A percentile compares a stretch with the other conserved stretches of the same genome.
Evolutionary conservation across 2,888 invertebrate species (phyloP).

Genomic region (Eretmocerus hayati): DNA sequence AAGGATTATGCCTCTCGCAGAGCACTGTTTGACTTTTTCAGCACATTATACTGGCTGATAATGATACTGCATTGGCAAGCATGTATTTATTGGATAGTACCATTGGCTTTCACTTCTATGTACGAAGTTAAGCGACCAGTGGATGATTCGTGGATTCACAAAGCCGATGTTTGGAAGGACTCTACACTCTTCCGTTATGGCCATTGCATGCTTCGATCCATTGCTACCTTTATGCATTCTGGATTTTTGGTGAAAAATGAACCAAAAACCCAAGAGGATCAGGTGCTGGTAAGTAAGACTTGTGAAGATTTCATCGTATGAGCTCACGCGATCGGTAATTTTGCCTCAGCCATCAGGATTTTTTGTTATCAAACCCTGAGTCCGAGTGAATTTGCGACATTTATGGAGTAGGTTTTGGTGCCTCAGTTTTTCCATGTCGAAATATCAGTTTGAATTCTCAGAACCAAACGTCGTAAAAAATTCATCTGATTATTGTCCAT

Average conservation of each 20-base stretch:
- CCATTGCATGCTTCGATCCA: conserved; percentile 29
- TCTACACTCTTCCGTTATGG: conserved; percentile 25
- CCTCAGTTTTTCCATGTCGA: too few species aligned
- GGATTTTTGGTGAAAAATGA: conserved; percentile 29
- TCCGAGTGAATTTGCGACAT: too few species aligned
- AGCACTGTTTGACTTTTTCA: conserved; percentile 29
- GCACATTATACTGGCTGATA: conserved; percentile 30
- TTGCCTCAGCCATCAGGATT: too few species aligned
- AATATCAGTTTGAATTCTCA: too few species aligned
- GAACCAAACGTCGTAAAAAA: too few species aligned
- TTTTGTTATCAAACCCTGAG: too few species aligned
- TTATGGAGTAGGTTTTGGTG: too few species aligned
- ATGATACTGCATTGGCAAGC: conserved; percentile 38
- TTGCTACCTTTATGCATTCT: conserved; percentile 34
- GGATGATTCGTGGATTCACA: conserved; percentile 35
- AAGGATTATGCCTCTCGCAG: conserved; percentile 26
- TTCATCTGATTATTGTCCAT: too few species aligned
- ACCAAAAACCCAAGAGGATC: conserved; percentile 32
- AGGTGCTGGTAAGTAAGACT: conserved; percentile 29
- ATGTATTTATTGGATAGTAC: conserved; percentile 38
- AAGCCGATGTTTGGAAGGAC: conserved; percentile 30
- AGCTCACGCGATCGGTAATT: too few species aligned
- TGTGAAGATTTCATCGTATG: too few species aligned
- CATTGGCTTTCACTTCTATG: conserved; percentile 28
- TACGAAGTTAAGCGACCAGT: conserved; percentile 22